These are phyloP conservation scores for Leucozona laternaria DNA, from an alignment of 2,888 invertebrate species.

Conservation along the genomic window DNA sequence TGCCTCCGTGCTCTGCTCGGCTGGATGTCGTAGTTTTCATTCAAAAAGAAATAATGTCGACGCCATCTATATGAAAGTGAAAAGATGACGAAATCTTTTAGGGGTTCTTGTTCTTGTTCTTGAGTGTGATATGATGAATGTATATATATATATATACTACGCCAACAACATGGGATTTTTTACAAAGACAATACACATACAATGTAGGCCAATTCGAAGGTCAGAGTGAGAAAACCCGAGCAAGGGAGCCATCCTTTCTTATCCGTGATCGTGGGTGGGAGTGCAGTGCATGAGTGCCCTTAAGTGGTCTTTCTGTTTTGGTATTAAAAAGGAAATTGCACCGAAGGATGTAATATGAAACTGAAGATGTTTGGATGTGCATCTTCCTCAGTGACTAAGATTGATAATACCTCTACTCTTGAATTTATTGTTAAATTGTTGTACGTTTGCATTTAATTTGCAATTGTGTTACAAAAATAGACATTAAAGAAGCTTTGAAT, in stretches of 20 bases:
- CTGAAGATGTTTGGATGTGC: neutral
- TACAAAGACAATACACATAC: constrained; percentile 5
- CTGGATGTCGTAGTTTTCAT: neutral
- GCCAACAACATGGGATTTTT: constrained; percentile 6
- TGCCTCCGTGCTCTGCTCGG: neutral
- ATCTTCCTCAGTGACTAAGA: neutral
- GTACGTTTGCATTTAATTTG: neutral
- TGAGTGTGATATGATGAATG: neutral
- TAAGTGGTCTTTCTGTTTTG: neutral
- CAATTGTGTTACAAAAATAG: neutral
- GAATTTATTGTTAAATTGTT: neutral
- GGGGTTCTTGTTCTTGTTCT: neutral
- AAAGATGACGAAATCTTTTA: constrained; percentile 8
- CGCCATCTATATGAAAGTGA: constrained; percentile 13
- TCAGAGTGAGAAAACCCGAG: neutral
- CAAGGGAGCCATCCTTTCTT: neutral
- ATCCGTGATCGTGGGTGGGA: neutral
- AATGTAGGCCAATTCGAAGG: constrained; percentile 1
- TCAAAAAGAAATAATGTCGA: constrained; percentile 17
- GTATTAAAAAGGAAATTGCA: neutral
- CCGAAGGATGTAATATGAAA: neutral
- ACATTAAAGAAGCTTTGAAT: neutral
- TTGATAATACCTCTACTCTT: neutral
- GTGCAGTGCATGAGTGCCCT: neutral
- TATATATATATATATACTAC: no score